A percentile compares a stretch with the other conserved stretches of the same genome.
phyloP scores from a whole-genome alignment of 2,113 vertebrate species.

The Bufo gargarizans region DNA sequence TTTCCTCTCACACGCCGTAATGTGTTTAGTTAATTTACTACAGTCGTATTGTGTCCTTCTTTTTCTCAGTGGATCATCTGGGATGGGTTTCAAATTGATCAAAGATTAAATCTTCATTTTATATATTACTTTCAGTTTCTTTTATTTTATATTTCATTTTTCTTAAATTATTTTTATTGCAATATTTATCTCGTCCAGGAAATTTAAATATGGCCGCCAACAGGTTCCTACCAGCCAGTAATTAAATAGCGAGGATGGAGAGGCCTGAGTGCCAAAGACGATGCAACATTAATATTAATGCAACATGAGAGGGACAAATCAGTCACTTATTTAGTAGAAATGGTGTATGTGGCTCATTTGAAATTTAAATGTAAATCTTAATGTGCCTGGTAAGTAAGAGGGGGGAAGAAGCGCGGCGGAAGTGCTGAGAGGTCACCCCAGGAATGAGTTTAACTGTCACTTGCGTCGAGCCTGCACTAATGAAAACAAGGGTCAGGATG shows the following conservation, averaged over 20 bases:
- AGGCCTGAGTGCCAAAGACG: constrained; percentile 63
- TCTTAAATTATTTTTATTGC: constrained; percentile 70
- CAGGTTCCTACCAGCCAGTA: constrained; percentile 71
- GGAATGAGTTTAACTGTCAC: constrained; percentile 62
- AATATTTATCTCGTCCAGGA: constrained; percentile 67
- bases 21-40: constrained; percentile 82
- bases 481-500: constrained; percentile 38
- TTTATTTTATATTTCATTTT: constrained; percentile 33
- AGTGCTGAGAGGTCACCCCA: constrained; percentile 61
- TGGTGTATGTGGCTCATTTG: constrained; percentile 71
- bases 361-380: constrained; percentile 76
- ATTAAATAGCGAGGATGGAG: constrained; percentile 71
- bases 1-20: constrained; percentile 76
- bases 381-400: constrained; percentile 63
- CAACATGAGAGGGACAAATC: constrained; percentile 71
- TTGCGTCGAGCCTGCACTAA: constrained; percentile 52
- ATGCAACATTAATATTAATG: constrained; percentile 74
- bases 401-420: constrained; percentile 15
- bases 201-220: constrained; percentile 67
- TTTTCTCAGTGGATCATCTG: constrained; percentile 66
- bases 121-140: constrained; percentile 29
- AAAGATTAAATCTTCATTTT: constrained; percentile 82
- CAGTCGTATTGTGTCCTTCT: constrained; percentile 80
- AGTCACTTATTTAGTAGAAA: constrained; percentile 72
- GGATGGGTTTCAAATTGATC: constrained; percentile 81